phyloP scores from a whole-genome alignment of 2,113 vertebrate genomes.

The Anoura caudifer region DNA sequence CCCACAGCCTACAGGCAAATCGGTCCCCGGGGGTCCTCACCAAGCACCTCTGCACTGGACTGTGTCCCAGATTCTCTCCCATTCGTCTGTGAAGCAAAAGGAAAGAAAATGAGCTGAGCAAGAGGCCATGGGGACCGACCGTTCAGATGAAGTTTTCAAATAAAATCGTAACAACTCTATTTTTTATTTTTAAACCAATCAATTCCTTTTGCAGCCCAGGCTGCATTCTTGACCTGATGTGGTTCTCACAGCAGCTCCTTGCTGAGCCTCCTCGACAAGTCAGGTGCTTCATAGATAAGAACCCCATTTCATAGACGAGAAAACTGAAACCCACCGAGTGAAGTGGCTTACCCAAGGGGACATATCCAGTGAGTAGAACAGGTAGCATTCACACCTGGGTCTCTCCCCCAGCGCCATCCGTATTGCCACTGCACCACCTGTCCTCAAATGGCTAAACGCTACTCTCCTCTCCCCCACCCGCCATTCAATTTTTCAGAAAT shows the following conservation, averaged over 20 bases:
- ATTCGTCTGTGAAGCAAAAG: neutral
- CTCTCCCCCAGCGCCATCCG: rapidly evolving
- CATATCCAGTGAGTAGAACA: too few species aligned
- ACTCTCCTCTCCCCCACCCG: neutral
- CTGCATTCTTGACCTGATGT: neutral
- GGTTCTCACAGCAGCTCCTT: neutral
- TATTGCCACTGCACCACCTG: neutral
- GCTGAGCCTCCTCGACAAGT: rapidly evolving
- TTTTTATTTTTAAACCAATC: neutral
- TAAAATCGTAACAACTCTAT: neutral
- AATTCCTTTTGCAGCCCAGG: neutral
- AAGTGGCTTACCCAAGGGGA: neutral
- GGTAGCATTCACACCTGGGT: rapidly evolving
- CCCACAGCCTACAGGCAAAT: rapidly evolving
- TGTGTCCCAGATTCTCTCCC: neutral
- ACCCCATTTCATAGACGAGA: neutral
- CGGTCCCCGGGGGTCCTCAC: neutral
- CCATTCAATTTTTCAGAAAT: neutral
- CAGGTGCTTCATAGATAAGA: neutral
- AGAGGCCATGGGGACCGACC: neutral
- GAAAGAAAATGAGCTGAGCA: neutral
- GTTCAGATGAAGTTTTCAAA: neutral
- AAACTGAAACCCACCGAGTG: neutral
- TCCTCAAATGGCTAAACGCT: neutral
- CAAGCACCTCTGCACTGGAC: neutral